Base-by-base conservation (phyloP, 2,888 invertebrate genomes). In the Ennomos quercinarius region DNA sequence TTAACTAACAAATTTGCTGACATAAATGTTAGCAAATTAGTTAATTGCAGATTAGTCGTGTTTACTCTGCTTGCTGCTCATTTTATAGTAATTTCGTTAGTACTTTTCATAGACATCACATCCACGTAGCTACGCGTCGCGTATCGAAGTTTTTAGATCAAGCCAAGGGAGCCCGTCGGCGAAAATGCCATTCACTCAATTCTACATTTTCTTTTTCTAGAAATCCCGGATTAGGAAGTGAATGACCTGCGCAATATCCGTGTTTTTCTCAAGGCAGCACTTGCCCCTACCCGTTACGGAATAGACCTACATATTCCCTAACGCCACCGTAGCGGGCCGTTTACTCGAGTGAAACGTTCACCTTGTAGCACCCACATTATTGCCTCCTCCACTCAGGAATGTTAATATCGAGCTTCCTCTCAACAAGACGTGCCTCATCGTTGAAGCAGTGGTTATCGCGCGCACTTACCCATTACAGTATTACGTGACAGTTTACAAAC, bases 351-450 rank as follows among this genome's bases (percentile, higher is more conserved):
- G 76, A 80, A 83, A 81, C 75, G 78, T 76, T 81, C 74, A 75
- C 77, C 76, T 74, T 83, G 76, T 83, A 81, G 83, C 78, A 78
- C 83, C 82, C 80, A 81, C 83, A 80, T 84, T 85, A 84, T 83
- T 83, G 77, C 84, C 76, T 73, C 72, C 73, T 74, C 77, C 70
- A 71, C 77, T 68, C 67, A 63, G 75, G 83, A 84, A 86, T 85
- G 77, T 83, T 85, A 85, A 86, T 83, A 74, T 68, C 35, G 68
- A 76, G 74, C 78, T 80, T 77, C 79, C 81, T 78, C 75, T 67
- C 66, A 66, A 65, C 73, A 68, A 71, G 70, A 76, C 78, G 74
- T 73, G 76, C 78, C 79, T 78, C 74, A 80, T 77, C 76, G 79
- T 78, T 80, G 76, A 80, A 79, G 67, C 72, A 66, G 56, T 47